Evolutionary conservation across 1,140 invertebrate genomes (phyloP), one percentile per base, ranked within the genome.

Genomic region (Delia radicum): DNA sequence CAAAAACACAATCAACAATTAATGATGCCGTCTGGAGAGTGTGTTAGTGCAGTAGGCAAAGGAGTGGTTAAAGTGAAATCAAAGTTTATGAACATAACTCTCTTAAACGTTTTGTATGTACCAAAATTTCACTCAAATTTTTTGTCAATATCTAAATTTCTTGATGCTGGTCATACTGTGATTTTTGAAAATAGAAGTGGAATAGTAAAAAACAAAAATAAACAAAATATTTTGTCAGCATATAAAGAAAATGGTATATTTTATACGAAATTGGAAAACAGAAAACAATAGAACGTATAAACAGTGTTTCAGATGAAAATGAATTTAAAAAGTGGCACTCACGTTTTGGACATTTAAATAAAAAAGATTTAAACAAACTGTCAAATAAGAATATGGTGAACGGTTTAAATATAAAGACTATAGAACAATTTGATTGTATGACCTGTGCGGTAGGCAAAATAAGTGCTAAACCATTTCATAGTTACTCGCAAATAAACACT

Each of bases 11-110:
- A 61, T 29, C 73, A 74, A 62, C 21, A 29, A 63, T 26, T 74
- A 28, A 26, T 24, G 7, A 12, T 74, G 15, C 61, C 74, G 1
- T 74, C 74, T n/a, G 74, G 74, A 26, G 74, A 74, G n/a, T 46
- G 33, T 24, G 31, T 73, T 6, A 27, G 8, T 26, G 27, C 69
- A 24, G 46, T 46, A 73, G 69, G 24, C 13, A 42, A 46, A 46
- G 69, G 69, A 24, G 46, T 15, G 46, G 37, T 73, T 7, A 73
- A 8, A 24, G 33, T 73, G 42, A 65, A 63, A 65, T 31, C 33
- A 37, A 27, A 33, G 12, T 13, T 26, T 37, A 10, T n/a, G 21
- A 29, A 74, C 55, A 74, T 74, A 42, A 74, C 55, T 26, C 31
- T 63, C 15, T 18, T 29, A 10, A 37, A 63, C 18, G 74, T 74